A percentile compares a stretch with the other conserved stretches of the same genome.
phyloP scores from a whole-genome alignment of 2,888 invertebrate species.

The Cerceris ruficornis region DNA sequence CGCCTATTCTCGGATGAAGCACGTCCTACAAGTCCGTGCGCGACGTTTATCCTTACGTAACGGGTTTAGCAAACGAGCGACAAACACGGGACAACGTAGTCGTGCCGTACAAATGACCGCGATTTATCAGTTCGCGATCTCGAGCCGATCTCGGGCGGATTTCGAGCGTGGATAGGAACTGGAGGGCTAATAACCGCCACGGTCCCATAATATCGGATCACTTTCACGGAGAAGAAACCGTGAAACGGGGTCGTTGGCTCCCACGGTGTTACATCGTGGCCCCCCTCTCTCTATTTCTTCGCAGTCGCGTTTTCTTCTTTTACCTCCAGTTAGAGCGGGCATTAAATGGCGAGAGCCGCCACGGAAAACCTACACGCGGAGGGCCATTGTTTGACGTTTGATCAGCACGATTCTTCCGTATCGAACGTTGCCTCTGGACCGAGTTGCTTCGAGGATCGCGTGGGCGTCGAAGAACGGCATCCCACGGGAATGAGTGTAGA shows the following conservation, averaged over 20 bases:
- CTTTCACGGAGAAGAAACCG: slow-evolving; percentile 78
- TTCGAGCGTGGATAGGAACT: slow-evolving; percentile 36
- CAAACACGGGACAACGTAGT: slow-evolving; percentile 65
- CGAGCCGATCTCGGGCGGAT: slow-evolving; percentile 53
- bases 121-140: slow-evolving; percentile 75
- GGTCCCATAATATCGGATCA: slow-evolving; percentile 71
- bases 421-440: slow-evolving; percentile 25
- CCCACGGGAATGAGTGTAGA: slow-evolving; percentile 48
- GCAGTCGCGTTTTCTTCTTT: slow-evolving; percentile 11
- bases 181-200: slow-evolving; percentile 45
- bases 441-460: slow-evolving; percentile 8
- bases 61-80: slow-evolving; percentile 47
- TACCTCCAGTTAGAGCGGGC: slow-evolving; percentile 35
- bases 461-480: slow-evolving; percentile 49
- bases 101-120: slow-evolving; percentile 77
- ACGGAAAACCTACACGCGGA: slow-evolving; percentile 33
- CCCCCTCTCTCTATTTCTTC: slow-evolving; percentile 25
- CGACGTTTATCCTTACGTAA: slow-evolving; percentile 61
- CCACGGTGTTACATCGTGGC: slow-evolving; percentile 75
- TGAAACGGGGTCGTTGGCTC: slow-evolving; percentile 73
- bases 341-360: slow-evolving; percentile 52
- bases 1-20: slow-evolving; percentile 11
- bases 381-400: slow-evolving; percentile 59
- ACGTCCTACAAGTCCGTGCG: slow-evolving; percentile 26
- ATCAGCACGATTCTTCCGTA: slow-evolving; percentile 43